Conservation (phyloP, 1,140 invertebrate genomes). For the Ridgeia piscesae region DNA sequence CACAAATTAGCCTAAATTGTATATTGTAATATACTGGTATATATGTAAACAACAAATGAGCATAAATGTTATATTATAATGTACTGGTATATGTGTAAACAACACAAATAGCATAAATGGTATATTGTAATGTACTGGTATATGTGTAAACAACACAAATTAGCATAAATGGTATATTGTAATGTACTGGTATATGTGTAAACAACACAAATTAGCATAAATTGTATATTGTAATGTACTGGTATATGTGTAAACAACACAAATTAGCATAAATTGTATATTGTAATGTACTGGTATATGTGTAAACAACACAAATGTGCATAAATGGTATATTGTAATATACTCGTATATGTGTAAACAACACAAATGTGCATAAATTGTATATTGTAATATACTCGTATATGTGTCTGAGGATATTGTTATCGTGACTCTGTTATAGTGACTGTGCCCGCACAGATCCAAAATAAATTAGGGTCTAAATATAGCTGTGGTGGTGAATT, state of each 20-base stretch:
- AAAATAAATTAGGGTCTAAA: no score
- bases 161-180: background rate
- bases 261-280: no score
- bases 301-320: no score
- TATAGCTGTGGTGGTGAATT: no score
- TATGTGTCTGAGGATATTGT: no score
- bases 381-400: background rate
- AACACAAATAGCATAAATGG: no score
- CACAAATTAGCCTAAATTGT: no score
- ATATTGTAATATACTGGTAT: background rate
- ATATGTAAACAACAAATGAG: no score
- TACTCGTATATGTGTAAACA: background rate
- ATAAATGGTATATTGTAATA: background rate
- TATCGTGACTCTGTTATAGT: no score
- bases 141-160: no score
- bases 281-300: background rate
- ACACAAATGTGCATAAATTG: background rate
- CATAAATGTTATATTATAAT: background rate
- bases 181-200: background rate
- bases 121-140: background rate
- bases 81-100: background rate
- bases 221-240: background rate
- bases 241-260: no score
- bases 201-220: no score
- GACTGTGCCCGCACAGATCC: background rate